Evolutionary conservation across 1,140 invertebrate genomes (phyloP), one percentile per base, ranked within the genome.

Genomic region (Trissolcus basalis): DNA sequence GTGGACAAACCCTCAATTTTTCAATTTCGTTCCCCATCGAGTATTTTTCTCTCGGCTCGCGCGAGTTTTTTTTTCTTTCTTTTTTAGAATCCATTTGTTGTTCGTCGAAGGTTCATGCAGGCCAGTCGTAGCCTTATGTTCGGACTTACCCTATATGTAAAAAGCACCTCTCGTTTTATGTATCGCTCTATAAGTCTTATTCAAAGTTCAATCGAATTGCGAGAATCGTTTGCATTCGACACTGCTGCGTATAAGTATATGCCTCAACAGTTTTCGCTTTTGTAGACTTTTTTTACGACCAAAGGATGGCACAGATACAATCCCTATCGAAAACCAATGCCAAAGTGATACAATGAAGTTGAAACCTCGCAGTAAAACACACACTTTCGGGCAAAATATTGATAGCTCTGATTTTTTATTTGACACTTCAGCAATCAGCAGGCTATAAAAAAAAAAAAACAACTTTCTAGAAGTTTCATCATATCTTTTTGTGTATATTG

Each of bases 31-130:
- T 58, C 48, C 49, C 72, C 50, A 56, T 74, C 65, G 41, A 39
- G 70, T 70, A 73, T 64, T 79, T 73, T 72, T 71, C 68, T 71
- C 61, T 76, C 32, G 44, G 56, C 44, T 71, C 60, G 61, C 69
- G 75, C 75, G 77, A 27, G 19, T 27, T 27, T 27, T 27, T 27
- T 27, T 27, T 27, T 27, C 19, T 27, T 27, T 27, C 19, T 79
- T 79, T 81, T 80, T 81, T 68, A 47, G 71, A 77, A 81, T 55
- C 72, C 72, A 82, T 83, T 82, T 81, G 74, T 80, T 77, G 73
- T 65, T 47, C 53, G 54, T 35, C 55, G 60, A 59, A 67, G 70
- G 64, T 58, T 47, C 54, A 75, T 79, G 61, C 76, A 78, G 39
- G 55, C 58, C 80, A 63, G 68, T 69, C 9, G 36, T 1, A 39